phyloP scores from a whole-genome alignment of 2,113 vertebrate genomes.

The Tinamus guttatus region DNA sequence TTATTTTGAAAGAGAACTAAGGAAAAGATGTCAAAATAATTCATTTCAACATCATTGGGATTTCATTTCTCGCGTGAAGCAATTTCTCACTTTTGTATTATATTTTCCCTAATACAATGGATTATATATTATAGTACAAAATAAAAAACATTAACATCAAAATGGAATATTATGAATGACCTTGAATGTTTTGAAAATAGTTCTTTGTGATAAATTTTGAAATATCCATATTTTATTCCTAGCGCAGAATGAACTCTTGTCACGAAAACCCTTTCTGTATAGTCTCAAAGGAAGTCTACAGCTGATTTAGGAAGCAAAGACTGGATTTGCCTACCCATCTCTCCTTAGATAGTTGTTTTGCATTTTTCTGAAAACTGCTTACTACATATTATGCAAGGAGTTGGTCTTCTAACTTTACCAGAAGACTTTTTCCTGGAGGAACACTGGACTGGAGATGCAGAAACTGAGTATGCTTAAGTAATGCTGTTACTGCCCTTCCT shows the following conservation, averaged over 20 bases:
- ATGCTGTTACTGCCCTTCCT: neutral
- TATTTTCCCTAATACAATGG: neutral
- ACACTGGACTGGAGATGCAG: neutral
- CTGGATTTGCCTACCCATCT: neutral
- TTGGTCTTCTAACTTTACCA: neutral
- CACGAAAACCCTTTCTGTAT: neutral
- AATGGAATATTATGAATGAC: neutral
- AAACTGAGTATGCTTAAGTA: neutral
- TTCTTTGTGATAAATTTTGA: neutral
- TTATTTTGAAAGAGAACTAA: constrained; percentile 2
- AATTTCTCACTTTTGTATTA: neutral
- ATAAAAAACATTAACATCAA: neutral
- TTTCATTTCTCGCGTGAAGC: constrained; percentile 33
- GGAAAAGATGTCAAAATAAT: constrained; percentile 13
- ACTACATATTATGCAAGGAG: neutral
- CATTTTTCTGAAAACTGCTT: neutral
- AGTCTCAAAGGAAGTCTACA: neutral
- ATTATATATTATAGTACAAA: neutral
- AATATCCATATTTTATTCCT: neutral
- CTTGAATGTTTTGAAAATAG: neutral
- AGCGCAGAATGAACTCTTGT: neutral
- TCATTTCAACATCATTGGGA: neutral
- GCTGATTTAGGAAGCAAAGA: neutral
- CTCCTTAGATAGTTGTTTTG: neutral
- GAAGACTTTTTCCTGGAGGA: neutral